phyloP scores from a whole-genome alignment of 2,888 invertebrate genomes.

The Baronia brevicornis region DNA sequence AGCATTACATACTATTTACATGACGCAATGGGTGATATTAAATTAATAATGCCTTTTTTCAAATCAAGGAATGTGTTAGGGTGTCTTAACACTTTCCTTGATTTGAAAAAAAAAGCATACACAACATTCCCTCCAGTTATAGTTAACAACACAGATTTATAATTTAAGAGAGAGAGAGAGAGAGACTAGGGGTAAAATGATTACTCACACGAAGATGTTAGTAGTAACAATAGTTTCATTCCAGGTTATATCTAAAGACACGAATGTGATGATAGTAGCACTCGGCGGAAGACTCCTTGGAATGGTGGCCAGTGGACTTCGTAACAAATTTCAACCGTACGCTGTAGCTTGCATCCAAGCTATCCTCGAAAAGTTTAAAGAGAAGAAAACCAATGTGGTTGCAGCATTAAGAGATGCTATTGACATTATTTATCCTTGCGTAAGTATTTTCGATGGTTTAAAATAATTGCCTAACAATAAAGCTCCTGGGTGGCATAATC shows the following conservation, averaged over 20 bases:
- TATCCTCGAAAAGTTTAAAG: constrained; percentile 96
- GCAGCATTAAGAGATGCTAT: constrained; percentile 89
- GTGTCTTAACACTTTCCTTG: too few relatives aligned
- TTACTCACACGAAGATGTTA: background rate
- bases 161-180: too few relatives aligned
- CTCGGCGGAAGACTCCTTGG: constrained; percentile 89
- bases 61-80: too few relatives aligned
- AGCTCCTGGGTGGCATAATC: too few relatives aligned
- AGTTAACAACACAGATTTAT: too few relatives aligned
- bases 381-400: constrained; percentile 95
- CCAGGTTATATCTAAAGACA: constrained; percentile 93
- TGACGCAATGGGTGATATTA: too few relatives aligned
- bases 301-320: constrained; percentile 88
- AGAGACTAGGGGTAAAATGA: too few relatives aligned
- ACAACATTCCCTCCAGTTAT: too few relatives aligned
- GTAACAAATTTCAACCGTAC: constrained; percentile 91
- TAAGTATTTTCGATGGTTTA: constrained; percentile 52
- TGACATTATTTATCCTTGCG: constrained; percentile 89
- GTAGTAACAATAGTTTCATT: constrained; percentile 17
- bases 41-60: too few relatives aligned
- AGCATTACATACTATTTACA: too few relatives aligned
- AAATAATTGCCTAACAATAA: too few relatives aligned
- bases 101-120: too few relatives aligned
- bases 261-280: constrained; percentile 95
- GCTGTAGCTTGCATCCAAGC: constrained; percentile 84